These are phyloP conservation scores for Emmelina monodactyla DNA, from an alignment of 2,888 invertebrate genomes.

Conservation along the genomic window DNA sequence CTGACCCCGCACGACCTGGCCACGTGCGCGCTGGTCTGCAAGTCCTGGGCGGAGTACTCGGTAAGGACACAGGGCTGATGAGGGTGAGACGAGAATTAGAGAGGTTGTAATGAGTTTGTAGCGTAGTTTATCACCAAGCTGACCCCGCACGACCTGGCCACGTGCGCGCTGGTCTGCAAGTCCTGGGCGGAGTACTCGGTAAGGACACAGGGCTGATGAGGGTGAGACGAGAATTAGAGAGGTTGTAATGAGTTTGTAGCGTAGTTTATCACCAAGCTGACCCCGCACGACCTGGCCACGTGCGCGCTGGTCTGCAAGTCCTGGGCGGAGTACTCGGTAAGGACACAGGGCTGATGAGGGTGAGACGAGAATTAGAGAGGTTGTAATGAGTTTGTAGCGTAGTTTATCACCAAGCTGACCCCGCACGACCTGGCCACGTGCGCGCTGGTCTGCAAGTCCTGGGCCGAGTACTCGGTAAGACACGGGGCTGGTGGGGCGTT, in stretches of 20 bases:
- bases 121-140: too few relatives aligned
- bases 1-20: conserved; percentile 75
- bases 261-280: too few relatives aligned
- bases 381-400: too few relatives aligned
- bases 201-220: too few relatives aligned
- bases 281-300: conserved; percentile 72
- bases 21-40: conserved; percentile 82
- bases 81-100: too few relatives aligned
- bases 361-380: too few relatives aligned
- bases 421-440: conserved; percentile 75
- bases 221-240: too few relatives aligned
- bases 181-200: conserved; percentile 84
- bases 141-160: conserved; percentile 72
- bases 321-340: conserved; percentile 82
- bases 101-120: too few relatives aligned
- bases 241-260: too few relatives aligned
- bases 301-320: conserved; percentile 86
- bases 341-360: too few relatives aligned
- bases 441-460: conserved; percentile 85
- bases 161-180: conserved; percentile 84
- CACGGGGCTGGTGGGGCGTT: too few relatives aligned
- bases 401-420: conserved; percentile 71
- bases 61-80: too few relatives aligned
- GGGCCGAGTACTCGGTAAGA: conserved; percentile 80
- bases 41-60: conserved; percentile 85